These are phyloP conservation scores for Tholera decimalis DNA, from an alignment of 2,888 invertebrate genomes.

Conservation along the genomic window DNA sequence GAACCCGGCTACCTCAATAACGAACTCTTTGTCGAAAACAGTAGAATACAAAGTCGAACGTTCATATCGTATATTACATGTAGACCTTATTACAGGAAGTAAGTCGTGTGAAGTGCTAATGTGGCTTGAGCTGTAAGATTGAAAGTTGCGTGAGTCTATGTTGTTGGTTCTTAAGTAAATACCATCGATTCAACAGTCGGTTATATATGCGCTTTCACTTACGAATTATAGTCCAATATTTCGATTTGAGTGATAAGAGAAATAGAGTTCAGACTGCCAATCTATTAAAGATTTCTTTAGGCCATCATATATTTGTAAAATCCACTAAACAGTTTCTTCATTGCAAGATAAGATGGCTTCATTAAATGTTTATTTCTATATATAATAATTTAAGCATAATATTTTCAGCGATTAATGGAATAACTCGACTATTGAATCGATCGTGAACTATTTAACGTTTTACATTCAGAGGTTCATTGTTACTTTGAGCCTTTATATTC, in stretches of 20 bases:
- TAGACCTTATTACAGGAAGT: constrained; percentile 61
- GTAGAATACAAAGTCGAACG: constrained; percentile 48
- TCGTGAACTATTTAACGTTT: constrained; percentile 39
- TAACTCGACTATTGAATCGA: constrained; percentile 53
- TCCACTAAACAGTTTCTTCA: constrained; percentile 19
- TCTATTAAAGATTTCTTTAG: constrained; percentile 39
- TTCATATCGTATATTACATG: constrained; percentile 56
- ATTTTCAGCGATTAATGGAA: constrained; percentile 20
- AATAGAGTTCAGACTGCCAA: constrained; percentile 2
- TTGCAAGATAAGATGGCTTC: constrained; percentile 14
- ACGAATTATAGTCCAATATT: constrained; percentile 60
- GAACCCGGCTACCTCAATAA: constrained; percentile 52
- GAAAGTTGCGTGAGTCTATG: constrained; percentile 35
- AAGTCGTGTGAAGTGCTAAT: constrained; percentile 37
- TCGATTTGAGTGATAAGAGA: constrained; percentile 50
- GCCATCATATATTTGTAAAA: constrained; percentile 17
- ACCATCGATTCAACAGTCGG: constrained; percentile 52
- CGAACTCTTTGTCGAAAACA: constrained; percentile 45
- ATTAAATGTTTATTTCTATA: constrained; percentile 34
- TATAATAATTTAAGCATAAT: constrained; percentile 49
- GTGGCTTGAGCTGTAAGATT: constrained; percentile 47
- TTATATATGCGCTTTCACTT: constrained; percentile 46
- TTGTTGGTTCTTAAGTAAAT: constrained; percentile 21
- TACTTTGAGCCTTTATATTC: constrained; percentile 39
- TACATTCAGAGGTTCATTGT: constrained; percentile 36